phyloP scores from a whole-genome alignment of 1,140 invertebrate species.

The Adelges cooleyi region DNA sequence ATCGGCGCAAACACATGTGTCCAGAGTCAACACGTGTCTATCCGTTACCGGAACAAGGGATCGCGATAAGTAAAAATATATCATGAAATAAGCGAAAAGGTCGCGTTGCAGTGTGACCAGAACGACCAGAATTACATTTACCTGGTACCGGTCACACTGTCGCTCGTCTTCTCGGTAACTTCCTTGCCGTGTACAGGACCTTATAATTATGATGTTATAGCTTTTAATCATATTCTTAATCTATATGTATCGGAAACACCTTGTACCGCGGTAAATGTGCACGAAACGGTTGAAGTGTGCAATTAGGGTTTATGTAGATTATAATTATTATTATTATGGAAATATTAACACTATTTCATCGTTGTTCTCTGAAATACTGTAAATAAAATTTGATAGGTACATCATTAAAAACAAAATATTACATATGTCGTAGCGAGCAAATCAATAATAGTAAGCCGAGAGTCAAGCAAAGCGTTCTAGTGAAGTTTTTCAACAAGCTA shows the following conservation, averaged over 20 bases:
- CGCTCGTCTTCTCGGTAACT: too few relatives aligned
- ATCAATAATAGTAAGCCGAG: neutral
- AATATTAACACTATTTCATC: constrained; percentile 1
- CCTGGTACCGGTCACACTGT: too few relatives aligned
- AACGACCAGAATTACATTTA: too few relatives aligned
- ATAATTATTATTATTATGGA: neutral
- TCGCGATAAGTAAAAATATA: too few relatives aligned
- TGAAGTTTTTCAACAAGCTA: neutral
- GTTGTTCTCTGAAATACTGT: constrained; percentile 13
- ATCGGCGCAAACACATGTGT: too few relatives aligned
- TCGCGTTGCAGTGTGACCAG: too few relatives aligned
- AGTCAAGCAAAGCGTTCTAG: constrained; percentile 9
- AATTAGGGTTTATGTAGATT: neutral
- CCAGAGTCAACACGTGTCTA: too few relatives aligned
- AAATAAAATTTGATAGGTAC: neutral
- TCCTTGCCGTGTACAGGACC: too few relatives aligned
- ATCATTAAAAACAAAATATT: neutral
- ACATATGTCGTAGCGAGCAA: neutral
- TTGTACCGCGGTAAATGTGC: constrained; percentile 8
- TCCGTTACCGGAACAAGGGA: too few relatives aligned
- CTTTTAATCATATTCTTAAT: too few relatives aligned
- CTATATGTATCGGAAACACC: neutral
- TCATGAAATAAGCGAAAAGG: too few relatives aligned
- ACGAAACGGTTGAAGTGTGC: neutral
- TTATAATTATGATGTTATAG: too few relatives aligned